Conservation (phyloP, 35 echinoderm and acorn worm species). For the Hemicentrotus pulcherrimus region DNA sequence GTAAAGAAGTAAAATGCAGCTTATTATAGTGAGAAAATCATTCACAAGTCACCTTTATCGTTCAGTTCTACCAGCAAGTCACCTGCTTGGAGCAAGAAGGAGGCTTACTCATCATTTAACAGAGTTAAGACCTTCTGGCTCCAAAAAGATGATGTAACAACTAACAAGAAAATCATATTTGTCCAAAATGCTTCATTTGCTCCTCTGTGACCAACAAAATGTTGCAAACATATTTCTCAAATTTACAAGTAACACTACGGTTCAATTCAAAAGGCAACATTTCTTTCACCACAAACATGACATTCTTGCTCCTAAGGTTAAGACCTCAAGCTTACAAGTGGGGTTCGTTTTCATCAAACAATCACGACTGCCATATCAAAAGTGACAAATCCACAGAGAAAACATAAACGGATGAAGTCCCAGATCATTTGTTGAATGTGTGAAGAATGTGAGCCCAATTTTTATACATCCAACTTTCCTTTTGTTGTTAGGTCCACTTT, state of each 20-base stretch:
- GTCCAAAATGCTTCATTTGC: neutral
- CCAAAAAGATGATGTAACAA: too few species aligned
- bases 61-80: too few species aligned
- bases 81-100: too few species aligned
- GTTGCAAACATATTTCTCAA: neutral
- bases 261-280: neutral
- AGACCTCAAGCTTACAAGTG: neutral
- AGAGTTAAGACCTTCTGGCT: too few species aligned
- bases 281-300: neutral
- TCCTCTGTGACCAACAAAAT: neutral
- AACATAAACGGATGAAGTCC: neutral
- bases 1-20: too few species aligned
- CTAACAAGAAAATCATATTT: too few species aligned
- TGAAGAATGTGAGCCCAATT: neutral
- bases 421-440: neutral
- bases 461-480: too few species aligned
- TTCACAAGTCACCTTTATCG: too few species aligned
- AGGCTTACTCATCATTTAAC: too few species aligned
- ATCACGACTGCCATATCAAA: neutral
- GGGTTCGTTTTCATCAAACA: neutral
- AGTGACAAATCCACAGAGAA: too few species aligned
- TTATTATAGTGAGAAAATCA: too few species aligned
- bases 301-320: neutral
- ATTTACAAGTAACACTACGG: neutral
- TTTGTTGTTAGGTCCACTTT: too few species aligned